These are phyloP conservation scores for Istiophorus platypterus DNA, from an alignment of 2,113 vertebrate genomes.

Conservation along the genomic window DNA sequence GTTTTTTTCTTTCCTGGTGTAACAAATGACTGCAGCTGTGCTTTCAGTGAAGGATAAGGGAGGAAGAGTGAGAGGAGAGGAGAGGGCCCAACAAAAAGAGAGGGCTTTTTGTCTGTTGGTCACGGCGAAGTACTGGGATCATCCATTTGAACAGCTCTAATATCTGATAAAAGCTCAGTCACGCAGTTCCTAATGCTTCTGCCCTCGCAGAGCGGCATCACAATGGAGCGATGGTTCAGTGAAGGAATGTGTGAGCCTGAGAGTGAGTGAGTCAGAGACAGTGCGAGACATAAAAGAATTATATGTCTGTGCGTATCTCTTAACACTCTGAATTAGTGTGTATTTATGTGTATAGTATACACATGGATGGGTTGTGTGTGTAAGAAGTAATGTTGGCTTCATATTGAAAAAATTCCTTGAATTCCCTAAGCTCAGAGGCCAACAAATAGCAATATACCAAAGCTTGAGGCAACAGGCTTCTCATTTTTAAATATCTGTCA, in stretches of 20 bases:
- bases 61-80: constrained; percentile 45
- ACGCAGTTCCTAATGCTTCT: constrained; percentile 66
- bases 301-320: constrained; percentile 13
- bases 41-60: constrained; percentile 65
- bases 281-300: constrained; percentile 18
- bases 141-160: constrained; percentile 76
- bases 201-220: constrained; percentile 45
- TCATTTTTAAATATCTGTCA: neutral
- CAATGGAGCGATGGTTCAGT: constrained; percentile 60
- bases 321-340: constrained; percentile 4
- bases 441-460: neutral
- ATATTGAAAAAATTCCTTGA: neutral
- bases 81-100: constrained; percentile 57
- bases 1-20: constrained; percentile 41
- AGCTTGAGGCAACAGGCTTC: neutral
- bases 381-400: neutral
- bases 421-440: neutral
- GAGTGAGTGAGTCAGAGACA: constrained; percentile 55
- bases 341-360: neutral
- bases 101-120: constrained; percentile 73
- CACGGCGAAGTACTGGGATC: constrained; percentile 72
- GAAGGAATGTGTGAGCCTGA: constrained; percentile 51
- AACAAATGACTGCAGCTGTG: constrained; percentile 79
- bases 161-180: constrained; percentile 80
- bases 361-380: neutral